phyloP scores from a whole-genome alignment of 2,113 vertebrate genomes.

The Lepisosteus osseus region DNA sequence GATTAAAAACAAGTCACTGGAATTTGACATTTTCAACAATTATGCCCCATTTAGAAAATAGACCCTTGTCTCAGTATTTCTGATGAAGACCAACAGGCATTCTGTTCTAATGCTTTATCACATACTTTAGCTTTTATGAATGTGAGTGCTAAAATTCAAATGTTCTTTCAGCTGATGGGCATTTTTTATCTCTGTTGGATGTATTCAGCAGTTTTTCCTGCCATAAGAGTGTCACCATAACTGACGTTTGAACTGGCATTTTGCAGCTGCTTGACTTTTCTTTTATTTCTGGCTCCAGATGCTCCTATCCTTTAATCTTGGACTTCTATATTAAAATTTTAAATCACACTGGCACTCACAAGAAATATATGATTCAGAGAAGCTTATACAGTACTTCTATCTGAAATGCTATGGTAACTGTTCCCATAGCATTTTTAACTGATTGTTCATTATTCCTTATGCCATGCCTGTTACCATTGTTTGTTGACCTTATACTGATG shows the following conservation, averaged over 20 bases:
- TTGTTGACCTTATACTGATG: constrained; percentile 17
- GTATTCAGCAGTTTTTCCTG: not conserved
- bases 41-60: no score
- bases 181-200: not conserved
- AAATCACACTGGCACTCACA: not conserved
- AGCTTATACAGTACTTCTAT: not conserved
- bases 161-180: not conserved
- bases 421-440: constrained; percentile 20
- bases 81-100: no score
- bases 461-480: constrained; percentile 4
- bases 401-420: constrained; percentile 16
- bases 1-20: no score
- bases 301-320: no score
- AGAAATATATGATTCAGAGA: not conserved
- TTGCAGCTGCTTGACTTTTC: not conserved
- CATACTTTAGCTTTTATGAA: not conserved
- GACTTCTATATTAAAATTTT: not conserved
- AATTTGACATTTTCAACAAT: no score
- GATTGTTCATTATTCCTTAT: constrained; percentile 19
- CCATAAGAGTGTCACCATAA: not conserved
- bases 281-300: not conserved
- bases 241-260: not conserved
- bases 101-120: not conserved
- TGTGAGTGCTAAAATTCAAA: no score
- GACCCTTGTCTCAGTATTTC: no score